phyloP scores from a whole-genome alignment of 2,888 invertebrate species.

The Ephialtes manifestator region DNA sequence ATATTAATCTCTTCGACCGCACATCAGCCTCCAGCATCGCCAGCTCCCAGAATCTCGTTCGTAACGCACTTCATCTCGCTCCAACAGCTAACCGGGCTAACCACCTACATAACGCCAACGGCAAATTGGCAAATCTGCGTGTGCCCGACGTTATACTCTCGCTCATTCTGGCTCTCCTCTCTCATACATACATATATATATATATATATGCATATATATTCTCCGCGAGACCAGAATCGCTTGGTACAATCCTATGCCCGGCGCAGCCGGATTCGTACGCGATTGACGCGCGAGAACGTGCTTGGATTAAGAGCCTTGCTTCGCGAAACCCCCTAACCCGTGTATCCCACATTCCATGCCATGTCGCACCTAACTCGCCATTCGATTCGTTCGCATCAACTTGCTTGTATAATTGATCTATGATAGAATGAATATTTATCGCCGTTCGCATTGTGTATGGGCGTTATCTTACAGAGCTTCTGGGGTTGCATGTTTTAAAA shows the following conservation, averaged over 20 bases:
- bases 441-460: background rate
- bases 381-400: background rate
- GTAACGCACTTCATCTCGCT: conserved; percentile 79
- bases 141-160: conserved; percentile 66
- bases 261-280: conserved; percentile 63
- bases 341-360: background rate
- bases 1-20: conserved; percentile 85
- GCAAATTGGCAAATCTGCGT: conserved; percentile 83
- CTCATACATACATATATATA: background rate
- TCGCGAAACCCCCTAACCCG: background rate
- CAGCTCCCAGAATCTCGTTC: conserved; percentile 74
- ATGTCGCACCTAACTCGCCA: background rate
- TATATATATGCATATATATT: background rate
- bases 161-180: conserved; percentile 9
- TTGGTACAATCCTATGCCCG: conserved; percentile 7
- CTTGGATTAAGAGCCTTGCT: conserved; percentile 64
- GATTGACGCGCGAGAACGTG: conserved; percentile 70
- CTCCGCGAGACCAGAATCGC: background rate
- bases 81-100: conserved; percentile 74
- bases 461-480: background rate
- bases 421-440: background rate
- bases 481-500: background rate
- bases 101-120: conserved; percentile 81
- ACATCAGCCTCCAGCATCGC: conserved; percentile 81
- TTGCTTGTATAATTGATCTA: conserved; percentile 6